phyloP scores from a whole-genome alignment of 2,888 invertebrate species.

The Sarcophaga subvicina region DNA sequence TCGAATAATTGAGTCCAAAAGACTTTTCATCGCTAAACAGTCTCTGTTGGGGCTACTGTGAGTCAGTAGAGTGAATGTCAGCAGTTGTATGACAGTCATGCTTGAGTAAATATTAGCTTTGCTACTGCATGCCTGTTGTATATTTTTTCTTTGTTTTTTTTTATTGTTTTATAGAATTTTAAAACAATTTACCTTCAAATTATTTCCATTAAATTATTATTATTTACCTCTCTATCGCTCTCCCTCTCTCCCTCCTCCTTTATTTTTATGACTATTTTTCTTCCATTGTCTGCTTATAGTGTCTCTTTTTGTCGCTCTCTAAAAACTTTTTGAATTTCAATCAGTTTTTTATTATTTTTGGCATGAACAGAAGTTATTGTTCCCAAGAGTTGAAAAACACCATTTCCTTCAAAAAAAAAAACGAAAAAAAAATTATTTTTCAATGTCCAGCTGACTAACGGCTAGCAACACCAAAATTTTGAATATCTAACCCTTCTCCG shows the following conservation, averaged over 20 bases:
- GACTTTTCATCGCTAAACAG: neutral
- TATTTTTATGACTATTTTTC: neutral
- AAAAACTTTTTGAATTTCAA: slow-evolving; percentile 26
- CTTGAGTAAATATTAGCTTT: slow-evolving; percentile 24
- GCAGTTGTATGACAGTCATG: slow-evolving; percentile 52
- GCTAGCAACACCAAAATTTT: too few relatives aligned
- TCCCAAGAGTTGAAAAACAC: too few relatives aligned
- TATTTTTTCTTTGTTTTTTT: too few relatives aligned
- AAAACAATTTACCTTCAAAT: slow-evolving; percentile 45
- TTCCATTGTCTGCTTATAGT: slow-evolving; percentile 19
- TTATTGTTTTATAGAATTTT: slow-evolving; percentile 51
- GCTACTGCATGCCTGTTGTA: too few relatives aligned
- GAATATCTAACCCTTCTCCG: too few relatives aligned
- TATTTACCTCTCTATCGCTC: neutral
- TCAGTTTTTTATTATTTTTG: slow-evolving; percentile 4
- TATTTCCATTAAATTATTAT: slow-evolving; percentile 27
- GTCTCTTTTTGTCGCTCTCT: neutral
- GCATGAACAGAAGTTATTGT: neutral
- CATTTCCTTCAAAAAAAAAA: too few relatives aligned
- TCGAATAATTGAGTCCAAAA: slow-evolving; percentile 1
- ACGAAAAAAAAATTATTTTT: too few relatives aligned
- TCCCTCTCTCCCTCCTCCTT: neutral
- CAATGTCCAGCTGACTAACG: too few relatives aligned
- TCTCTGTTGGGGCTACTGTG: slow-evolving; percentile 7
- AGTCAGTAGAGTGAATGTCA: slow-evolving; percentile 59